Evolutionary conservation across 2,797 vertebrate species (phyloP).

Genomic region (Sebastolobus alascanus): DNA sequence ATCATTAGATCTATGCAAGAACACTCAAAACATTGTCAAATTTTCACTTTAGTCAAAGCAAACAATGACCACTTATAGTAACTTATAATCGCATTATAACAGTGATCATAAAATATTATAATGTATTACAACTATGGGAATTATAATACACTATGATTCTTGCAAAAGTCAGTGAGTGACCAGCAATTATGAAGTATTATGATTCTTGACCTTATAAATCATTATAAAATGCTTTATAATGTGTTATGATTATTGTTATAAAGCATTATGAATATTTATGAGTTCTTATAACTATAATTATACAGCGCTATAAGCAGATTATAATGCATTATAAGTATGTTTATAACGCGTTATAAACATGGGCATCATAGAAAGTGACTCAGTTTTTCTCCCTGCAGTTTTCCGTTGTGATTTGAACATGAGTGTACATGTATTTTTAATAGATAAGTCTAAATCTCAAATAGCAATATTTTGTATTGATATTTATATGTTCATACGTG

Average conservation of each 20-base stretch:
- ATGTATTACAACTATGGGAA: neutral
- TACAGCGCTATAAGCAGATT: neutral
- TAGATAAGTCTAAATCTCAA: conserved; percentile 71
- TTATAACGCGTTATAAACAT: neutral
- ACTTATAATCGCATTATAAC: neutral
- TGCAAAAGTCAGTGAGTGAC: neutral
- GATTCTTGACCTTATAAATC: neutral
- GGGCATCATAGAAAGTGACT: neutral
- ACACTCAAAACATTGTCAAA: too few species aligned
- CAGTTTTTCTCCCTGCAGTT: conserved; percentile 39
- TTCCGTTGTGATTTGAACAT: conserved; percentile 61
- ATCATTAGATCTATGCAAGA: neutral
- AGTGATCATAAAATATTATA: neutral
- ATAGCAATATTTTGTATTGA: conserved; percentile 72
- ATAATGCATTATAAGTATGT: neutral
- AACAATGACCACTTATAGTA: neutral
- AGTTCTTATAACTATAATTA: neutral
- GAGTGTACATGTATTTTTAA: conserved; percentile 73
- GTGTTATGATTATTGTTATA: too few species aligned
- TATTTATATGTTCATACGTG: conserved; percentile 78
- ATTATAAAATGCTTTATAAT: neutral
- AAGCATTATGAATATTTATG: neutral
- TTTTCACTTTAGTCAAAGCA: neutral
- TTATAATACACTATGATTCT: neutral
- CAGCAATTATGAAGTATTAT: neutral